These are phyloP conservation scores for Steinernema hermaphroditum DNA, from an alignment of 2,888 invertebrate species.

Conservation along the genomic window DNA sequence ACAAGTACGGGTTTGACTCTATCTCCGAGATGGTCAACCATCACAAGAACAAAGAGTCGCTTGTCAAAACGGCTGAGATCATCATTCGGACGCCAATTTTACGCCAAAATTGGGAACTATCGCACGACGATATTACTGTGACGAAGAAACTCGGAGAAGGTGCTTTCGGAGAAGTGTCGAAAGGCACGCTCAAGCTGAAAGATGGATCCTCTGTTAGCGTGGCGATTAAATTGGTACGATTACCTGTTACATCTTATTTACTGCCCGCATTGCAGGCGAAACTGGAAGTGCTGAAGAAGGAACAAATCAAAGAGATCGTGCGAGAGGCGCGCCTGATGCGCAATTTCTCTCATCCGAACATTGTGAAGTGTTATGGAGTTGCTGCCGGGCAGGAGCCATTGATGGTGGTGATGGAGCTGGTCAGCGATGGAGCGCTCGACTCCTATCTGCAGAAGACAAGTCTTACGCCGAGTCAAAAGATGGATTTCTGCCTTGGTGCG, in stretches of 20 bases:
- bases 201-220: conserved; percentile 37
- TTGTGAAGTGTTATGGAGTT: conserved; percentile 53
- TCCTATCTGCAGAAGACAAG: conserved; percentile 49
- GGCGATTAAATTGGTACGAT: conserved; percentile 40
- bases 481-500: conserved; percentile 52
- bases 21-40: conserved; percentile 43
- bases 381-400: conserved; percentile 52
- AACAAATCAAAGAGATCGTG: conserved; percentile 57
- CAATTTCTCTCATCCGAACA: conserved; percentile 50
- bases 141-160: conserved; percentile 46
- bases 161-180: conserved; percentile 39
- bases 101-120: conserved; percentile 43
- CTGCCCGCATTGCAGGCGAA: conserved; percentile 39
- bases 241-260: not conserved
- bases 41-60: conserved; percentile 42
- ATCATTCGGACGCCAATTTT: conserved; percentile 36
- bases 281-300: conserved; percentile 49
- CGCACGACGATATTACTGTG: conserved; percentile 40
- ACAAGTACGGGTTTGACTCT: conserved; percentile 40
- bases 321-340: conserved; percentile 54
- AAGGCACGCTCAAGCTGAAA: conserved; percentile 34
- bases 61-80: conserved; percentile 31
- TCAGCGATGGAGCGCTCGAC: conserved; percentile 48
- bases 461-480: conserved; percentile 37
- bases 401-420: conserved; percentile 57